Evolutionary conservation across 2,888 invertebrate genomes (phyloP).

Genomic region (Uloborus plumipes): DNA sequence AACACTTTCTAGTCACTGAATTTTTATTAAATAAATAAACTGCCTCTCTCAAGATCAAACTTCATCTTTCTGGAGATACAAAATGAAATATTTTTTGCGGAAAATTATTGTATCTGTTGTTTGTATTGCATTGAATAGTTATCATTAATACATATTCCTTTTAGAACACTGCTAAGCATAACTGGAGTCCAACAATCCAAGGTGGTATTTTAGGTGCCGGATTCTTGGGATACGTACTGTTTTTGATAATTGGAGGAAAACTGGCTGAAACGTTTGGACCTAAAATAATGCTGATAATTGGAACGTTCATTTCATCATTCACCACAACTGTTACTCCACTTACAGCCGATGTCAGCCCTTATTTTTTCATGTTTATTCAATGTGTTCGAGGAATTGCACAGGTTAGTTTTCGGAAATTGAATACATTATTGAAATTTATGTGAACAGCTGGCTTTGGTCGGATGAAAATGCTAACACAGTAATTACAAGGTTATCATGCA

Average conservation of each 20-base stretch:
- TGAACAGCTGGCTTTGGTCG: too few species aligned
- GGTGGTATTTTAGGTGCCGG: slow-evolving; percentile 18
- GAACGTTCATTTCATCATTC: background rate
- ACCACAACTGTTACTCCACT: slow-evolving; percentile 7
- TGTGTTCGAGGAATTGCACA: slow-evolving; percentile 10
- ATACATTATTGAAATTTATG: too few species aligned
- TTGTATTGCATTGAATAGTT: too few species aligned
- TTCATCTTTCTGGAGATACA: too few species aligned
- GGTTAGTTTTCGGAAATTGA: slow-evolving; percentile 4
- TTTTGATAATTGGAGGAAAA: slow-evolving; percentile 6
- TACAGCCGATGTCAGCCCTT: slow-evolving; percentile 6
- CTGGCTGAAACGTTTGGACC: slow-evolving; percentile 12
- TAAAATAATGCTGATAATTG: background rate
- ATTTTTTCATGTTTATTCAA: slow-evolving; percentile 5
- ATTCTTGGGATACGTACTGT: slow-evolving; percentile 12
- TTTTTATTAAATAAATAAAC: too few species aligned
- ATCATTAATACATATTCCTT: too few species aligned
- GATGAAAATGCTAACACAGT: too few species aligned
- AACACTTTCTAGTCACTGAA: too few species aligned
- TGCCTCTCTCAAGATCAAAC: too few species aligned
- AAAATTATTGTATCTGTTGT: too few species aligned
- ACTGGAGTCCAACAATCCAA: slow-evolving; percentile 14
- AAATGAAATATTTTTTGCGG: too few species aligned
- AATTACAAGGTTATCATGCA: too few species aligned
- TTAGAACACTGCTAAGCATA: background rate